These are phyloP conservation scores for Callimico goeldii DNA, from an alignment of 2,797 vertebrate genomes.

Conservation along the genomic window DNA sequence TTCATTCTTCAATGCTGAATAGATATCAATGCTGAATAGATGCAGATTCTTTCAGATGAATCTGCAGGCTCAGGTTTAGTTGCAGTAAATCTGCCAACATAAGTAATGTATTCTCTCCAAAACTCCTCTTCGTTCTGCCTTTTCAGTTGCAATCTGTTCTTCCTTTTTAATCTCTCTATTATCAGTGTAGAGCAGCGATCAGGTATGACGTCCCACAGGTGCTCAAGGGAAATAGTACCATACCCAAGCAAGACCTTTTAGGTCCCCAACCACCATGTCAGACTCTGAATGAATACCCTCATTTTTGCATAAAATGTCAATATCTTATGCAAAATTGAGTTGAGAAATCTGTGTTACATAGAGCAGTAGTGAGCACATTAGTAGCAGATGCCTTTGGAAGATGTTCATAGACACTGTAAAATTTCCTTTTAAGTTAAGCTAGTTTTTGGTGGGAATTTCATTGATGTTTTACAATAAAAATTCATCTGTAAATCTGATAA, in stretches of 20 bases:
- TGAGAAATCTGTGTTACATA: background rate
- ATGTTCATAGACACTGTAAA: background rate
- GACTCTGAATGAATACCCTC: background rate
- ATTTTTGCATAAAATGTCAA: background rate
- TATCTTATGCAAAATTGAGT: background rate
- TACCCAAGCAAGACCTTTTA: background rate
- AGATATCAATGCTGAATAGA: background rate
- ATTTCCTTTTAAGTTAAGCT: background rate
- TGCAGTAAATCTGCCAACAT: too few species aligned
- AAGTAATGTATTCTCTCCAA: too few species aligned
- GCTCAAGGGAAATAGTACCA: background rate
- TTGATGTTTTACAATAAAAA: too few species aligned
- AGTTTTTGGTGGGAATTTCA: too few species aligned
- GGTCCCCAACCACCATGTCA: background rate
- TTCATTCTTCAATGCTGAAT: background rate
- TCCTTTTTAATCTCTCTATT: background rate
- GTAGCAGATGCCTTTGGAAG: background rate
- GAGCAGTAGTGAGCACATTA: background rate
- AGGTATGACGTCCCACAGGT: background rate
- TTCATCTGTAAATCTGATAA: too few species aligned
- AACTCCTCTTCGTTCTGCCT: background rate
- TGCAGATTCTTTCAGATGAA: background rate
- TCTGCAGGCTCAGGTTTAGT: background rate
- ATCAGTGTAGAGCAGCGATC: background rate
- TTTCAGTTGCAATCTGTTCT: background rate